A percentile compares a stretch with the other conserved stretches of the same genome.
These are phyloP conservation scores for Apeira syringaria DNA, from an alignment of 2,888 invertebrate species.

Conservation along the genomic window DNA sequence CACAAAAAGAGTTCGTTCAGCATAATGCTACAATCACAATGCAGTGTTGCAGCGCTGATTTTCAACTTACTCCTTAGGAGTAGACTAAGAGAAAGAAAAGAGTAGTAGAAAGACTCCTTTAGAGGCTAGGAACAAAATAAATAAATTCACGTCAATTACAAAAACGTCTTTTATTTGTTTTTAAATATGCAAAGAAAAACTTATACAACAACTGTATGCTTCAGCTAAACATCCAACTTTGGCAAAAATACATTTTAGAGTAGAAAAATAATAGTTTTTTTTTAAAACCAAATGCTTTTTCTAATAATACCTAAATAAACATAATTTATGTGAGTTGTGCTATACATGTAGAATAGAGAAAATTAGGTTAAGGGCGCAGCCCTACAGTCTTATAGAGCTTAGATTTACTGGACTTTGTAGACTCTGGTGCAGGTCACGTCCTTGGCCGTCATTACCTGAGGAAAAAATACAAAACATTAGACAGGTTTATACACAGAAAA, in stretches of 20 bases:
- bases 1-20: too few species aligned
- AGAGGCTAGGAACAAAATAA: neutral
- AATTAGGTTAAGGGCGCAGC: slow-evolving; percentile 44
- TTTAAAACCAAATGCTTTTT: slow-evolving; percentile 36
- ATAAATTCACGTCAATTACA: slow-evolving; percentile 30
- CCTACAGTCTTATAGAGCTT: slow-evolving; percentile 60
- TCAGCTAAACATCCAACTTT: slow-evolving; percentile 46
- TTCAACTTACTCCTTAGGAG: too few species aligned
- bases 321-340: slow-evolving; percentile 65
- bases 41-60: too few species aligned
- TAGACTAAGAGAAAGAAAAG: too few species aligned
- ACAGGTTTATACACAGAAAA: too few species aligned
- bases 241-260: slow-evolving; percentile 50
- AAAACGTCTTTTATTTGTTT: slow-evolving; percentile 55
- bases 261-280: slow-evolving; percentile 54
- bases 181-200: slow-evolving; percentile 76
- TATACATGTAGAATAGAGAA: slow-evolving; percentile 53
- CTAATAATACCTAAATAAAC: slow-evolving; percentile 52
- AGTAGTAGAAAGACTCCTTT: too few species aligned
- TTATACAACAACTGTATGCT: slow-evolving; percentile 60
- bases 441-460: slow-evolving; percentile 88
- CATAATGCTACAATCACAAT: too few species aligned
- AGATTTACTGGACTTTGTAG: slow-evolving; percentile 86
- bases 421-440: slow-evolving; percentile 88
- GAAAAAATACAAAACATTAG: too few species aligned